Conservation (phyloP, 1,140 invertebrate genomes). For the Listronotus bonariensis region DNA sequence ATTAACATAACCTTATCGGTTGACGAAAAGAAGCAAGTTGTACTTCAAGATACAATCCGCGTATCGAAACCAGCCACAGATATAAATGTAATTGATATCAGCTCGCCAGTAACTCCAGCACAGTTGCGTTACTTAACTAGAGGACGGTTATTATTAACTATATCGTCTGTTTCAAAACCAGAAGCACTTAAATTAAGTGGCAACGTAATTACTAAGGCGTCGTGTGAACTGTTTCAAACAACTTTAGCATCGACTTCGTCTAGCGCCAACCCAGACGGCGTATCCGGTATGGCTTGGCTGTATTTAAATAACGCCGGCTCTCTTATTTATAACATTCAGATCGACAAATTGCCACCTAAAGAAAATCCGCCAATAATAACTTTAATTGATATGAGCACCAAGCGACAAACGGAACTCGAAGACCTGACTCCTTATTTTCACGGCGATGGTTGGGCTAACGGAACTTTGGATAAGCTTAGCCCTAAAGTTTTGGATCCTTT, state of each 20-base stretch:
- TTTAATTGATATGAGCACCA: constrained; percentile 70
- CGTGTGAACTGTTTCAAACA: constrained; percentile 81
- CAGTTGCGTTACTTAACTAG: constrained; percentile 73
- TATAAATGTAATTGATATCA: constrained; percentile 73
- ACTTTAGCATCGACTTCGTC: constrained; percentile 62
- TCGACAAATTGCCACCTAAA: constrained; percentile 56
- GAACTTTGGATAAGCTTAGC: constrained; percentile 66
- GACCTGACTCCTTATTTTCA: constrained; percentile 67
- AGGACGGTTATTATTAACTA: constrained; percentile 68
- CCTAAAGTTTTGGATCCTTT: constrained; percentile 76
- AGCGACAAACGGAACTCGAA: constrained; percentile 70
- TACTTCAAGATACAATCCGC: constrained; percentile 66
- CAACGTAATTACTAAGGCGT: constrained; percentile 68
- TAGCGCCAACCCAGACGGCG: constrained; percentile 52
- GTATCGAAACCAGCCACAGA: constrained; percentile 75
- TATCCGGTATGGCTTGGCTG: constrained; percentile 73
- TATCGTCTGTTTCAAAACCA: constrained; percentile 68
- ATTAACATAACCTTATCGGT: constrained; percentile 72
- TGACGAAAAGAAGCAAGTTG: constrained; percentile 69
- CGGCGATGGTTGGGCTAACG: constrained; percentile 65
- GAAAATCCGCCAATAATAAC: constrained; percentile 67
- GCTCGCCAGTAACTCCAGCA: constrained; percentile 70
- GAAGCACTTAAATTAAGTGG: constrained; percentile 67
- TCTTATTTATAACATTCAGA: constrained; percentile 72
- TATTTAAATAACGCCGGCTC: constrained; percentile 77